Conservation (phyloP, 2,113 vertebrate genomes). For the Copsychus sechellarum region DNA sequence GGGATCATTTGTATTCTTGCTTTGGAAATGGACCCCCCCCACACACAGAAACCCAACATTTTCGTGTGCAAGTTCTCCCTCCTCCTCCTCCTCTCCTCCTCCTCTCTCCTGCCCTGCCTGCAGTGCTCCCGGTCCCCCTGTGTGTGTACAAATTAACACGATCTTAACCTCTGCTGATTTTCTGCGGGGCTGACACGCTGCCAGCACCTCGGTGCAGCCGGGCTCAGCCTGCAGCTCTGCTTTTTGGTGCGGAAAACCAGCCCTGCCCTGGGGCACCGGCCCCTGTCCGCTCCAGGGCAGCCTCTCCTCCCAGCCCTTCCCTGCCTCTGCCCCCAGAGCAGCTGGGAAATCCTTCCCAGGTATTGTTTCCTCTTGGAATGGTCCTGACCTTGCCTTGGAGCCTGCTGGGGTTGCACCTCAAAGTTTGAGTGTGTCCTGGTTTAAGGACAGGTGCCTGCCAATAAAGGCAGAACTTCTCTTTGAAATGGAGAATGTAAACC, state of each 20-base stretch:
- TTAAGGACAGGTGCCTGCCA: no score
- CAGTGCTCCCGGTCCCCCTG: slow-evolving; percentile 58
- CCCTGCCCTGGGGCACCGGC: not conserved
- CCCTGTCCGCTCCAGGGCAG: not conserved
- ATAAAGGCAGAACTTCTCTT: no score
- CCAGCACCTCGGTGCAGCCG: slow-evolving; percentile 13
- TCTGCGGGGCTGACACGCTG: slow-evolving; percentile 18
- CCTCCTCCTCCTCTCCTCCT: slow-evolving; percentile 27
- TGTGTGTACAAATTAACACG: slow-evolving; percentile 86
- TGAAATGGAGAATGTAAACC: no score
- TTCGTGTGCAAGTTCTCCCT: slow-evolving; percentile 74
- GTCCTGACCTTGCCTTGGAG: not conserved
- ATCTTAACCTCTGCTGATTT: slow-evolving; percentile 63
- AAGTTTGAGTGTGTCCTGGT: not conserved
- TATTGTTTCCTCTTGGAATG: not conserved
- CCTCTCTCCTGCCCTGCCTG: not conserved
- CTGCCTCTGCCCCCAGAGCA: not conserved
- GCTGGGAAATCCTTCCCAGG: not conserved
- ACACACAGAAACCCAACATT: slow-evolving; percentile 72
- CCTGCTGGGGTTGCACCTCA: fast-evolving
- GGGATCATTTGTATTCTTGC: slow-evolving; percentile 83
- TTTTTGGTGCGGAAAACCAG: slow-evolving; percentile 18
- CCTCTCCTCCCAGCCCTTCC: not conserved
- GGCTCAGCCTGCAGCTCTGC: slow-evolving; percentile 9
- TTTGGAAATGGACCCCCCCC: slow-evolving; percentile 78